Conservation (phyloP, 2,113 vertebrate species). For the Gymnorhina tibicen region DNA sequence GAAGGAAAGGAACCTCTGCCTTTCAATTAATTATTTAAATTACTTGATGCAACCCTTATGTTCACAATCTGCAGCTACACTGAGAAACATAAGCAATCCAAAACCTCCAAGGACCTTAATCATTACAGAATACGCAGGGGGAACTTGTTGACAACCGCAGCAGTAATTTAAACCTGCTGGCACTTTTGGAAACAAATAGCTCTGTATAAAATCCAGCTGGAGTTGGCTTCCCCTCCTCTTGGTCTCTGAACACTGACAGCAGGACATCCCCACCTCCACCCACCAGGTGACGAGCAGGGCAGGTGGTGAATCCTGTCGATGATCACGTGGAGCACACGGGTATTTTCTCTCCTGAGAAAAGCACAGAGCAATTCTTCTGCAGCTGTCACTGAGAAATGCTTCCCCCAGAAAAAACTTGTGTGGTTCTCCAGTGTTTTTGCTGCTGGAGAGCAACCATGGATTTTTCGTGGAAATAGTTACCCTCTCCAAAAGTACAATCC, state of each 20-base stretch:
- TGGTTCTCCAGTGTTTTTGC: background rate
- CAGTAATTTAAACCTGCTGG: slow-evolving; percentile 20
- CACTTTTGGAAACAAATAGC: background rate
- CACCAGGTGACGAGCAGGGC: background rate
- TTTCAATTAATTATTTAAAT: slow-evolving; percentile 41
- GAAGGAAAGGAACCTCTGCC: slow-evolving; percentile 6
- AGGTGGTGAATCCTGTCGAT: background rate
- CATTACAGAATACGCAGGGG: background rate
- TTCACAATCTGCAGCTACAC: slow-evolving; percentile 26
- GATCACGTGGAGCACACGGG: fast-evolving
- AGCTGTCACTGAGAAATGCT: background rate
- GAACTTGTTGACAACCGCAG: slow-evolving; percentile 20
- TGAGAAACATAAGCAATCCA: slow-evolving; percentile 9
- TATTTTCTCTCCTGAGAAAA: background rate
- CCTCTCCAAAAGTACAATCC: background rate
- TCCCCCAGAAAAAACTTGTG: background rate
- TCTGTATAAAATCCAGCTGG: background rate
- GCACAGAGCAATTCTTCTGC: background rate
- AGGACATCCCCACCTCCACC: background rate
- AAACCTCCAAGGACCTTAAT: slow-evolving; percentile 28
- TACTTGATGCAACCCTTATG: slow-evolving; percentile 20
- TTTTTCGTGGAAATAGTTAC: background rate
- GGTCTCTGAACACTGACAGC: background rate
- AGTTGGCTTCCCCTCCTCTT: background rate
- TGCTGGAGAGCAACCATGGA: background rate